Conservation (phyloP, 2,888 invertebrate genomes). For the Dynastes hyllus region DNA sequence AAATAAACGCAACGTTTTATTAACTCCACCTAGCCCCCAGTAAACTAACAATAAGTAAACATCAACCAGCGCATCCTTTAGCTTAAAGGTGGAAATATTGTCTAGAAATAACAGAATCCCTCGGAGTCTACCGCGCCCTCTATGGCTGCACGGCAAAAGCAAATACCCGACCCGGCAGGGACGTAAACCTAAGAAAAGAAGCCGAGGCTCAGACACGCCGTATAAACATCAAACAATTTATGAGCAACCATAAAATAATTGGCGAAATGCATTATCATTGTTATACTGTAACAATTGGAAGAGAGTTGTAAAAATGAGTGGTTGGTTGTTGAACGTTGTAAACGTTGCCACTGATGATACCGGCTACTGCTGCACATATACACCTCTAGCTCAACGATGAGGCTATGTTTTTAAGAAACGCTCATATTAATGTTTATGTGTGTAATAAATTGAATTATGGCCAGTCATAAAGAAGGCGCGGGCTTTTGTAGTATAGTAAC, state of each 20-base stretch:
- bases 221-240: constrained; percentile 39
- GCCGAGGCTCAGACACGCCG: neutral
- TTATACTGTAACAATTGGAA: constrained; percentile 47
- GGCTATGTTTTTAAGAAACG: constrained; percentile 48
- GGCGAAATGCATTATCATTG: constrained; percentile 52
- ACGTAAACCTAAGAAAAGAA: constrained; percentile 22
- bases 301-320: constrained; percentile 45
- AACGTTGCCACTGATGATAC: constrained; percentile 38
- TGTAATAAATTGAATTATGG: constrained; percentile 52
- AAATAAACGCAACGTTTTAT: constrained; percentile 26
- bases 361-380: constrained; percentile 15
- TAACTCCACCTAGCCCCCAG: constrained; percentile 30
- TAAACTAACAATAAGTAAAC: constrained; percentile 11
- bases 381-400: constrained; percentile 22
- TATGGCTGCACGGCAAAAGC: constrained; percentile 13
- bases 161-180: neutral
- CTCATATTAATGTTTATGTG: constrained; percentile 52
- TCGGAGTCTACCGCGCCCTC: constrained; percentile 13
- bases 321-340: constrained; percentile 41
- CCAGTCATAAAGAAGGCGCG: constrained; percentile 50
- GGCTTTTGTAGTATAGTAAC: constrained; percentile 37
- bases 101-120: neutral
- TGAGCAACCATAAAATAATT: constrained; percentile 52
- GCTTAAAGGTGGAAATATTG: no score
- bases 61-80: neutral